A percentile compares a stretch with the other conserved stretches of the same genome.
Conservation (phyloP, 2,888 invertebrate genomes). For the Drosophila affinis region DNA sequence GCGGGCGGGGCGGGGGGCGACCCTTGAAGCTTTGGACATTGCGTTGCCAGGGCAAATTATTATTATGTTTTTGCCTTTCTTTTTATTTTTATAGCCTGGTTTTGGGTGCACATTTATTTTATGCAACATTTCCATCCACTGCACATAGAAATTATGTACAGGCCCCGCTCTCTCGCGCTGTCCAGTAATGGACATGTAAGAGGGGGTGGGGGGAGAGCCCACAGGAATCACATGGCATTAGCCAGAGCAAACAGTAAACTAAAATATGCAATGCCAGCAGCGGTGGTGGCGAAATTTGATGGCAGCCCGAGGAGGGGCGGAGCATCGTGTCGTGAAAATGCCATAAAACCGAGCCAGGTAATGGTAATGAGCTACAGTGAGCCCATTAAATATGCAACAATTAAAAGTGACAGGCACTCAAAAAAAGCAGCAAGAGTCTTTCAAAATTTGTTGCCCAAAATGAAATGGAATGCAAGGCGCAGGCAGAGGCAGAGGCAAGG, state of each 20-base stretch:
- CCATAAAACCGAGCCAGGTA: conserved; percentile 62
- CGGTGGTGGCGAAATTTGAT: conserved; percentile 56
- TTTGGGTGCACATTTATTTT: conserved; percentile 67
- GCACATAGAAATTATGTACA: conserved; percentile 67
- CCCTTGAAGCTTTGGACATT: conserved; percentile 56
- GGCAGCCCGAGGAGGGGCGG: conserved; percentile 17
- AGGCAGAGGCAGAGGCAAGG: conserved; percentile 60
- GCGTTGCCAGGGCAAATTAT: conserved; percentile 64
- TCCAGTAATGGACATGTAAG: conserved; percentile 36
- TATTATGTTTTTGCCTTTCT: conserved; percentile 41
- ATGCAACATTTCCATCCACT: conserved; percentile 68
- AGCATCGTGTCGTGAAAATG: conserved; percentile 61
- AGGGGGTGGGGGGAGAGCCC: not conserved
- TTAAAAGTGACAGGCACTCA: conserved; percentile 66
- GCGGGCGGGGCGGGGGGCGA: conserved; percentile 32
- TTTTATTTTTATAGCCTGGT: conserved; percentile 52
- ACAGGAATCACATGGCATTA: conserved; percentile 48
- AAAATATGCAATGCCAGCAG: conserved; percentile 71
- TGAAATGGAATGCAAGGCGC: conserved; percentile 51
- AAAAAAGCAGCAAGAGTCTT: conserved; percentile 32
- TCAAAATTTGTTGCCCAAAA: conserved; percentile 63
- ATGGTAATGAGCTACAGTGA: conserved; percentile 60
- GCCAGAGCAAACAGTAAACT: conserved; percentile 54
- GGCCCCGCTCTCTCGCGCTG: conserved; percentile 18
- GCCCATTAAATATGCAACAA: conserved; percentile 75